A percentile compares a stretch with the other conserved stretches of the same genome.
These are phyloP conservation scores for Ameiurus melas DNA, from an alignment of 2,113 vertebrate genomes.

Conservation along the genomic window DNA sequence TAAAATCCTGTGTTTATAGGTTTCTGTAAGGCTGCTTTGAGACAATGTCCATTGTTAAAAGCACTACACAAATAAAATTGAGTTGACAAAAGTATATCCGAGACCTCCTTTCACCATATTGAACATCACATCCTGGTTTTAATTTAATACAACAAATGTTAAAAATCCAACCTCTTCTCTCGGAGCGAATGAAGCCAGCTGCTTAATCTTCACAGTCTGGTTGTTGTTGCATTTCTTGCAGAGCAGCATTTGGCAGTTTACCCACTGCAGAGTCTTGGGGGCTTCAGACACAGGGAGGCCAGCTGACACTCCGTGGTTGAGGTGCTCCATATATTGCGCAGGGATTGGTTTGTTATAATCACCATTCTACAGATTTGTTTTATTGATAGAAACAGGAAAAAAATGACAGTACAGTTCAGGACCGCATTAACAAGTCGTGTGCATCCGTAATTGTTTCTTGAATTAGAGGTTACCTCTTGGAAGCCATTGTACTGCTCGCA, in stretches of 20 bases:
- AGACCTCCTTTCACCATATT: not conserved
- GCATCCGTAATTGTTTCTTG: not conserved
- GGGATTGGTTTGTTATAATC: conserved; percentile 99
- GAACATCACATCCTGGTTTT: not conserved
- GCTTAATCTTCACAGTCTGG: conserved; percentile 90
- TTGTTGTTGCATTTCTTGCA: conserved; percentile 92
- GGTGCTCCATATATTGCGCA: conserved; percentile 91
- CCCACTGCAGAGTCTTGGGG: conserved; percentile 83
- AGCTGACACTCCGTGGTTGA: conserved; percentile 88
- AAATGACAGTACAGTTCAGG: not conserved
- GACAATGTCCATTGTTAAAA: too few relatives aligned
- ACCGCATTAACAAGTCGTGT: not conserved
- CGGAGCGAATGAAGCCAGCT: conserved; percentile 88
- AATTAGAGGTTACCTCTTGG: conserved; percentile 80
- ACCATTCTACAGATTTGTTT: conserved; percentile 78
- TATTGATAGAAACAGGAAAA: not conserved
- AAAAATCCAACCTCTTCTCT: conserved; percentile 81
- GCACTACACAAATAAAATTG: too few relatives aligned
- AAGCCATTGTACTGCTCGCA: conserved; percentile 99
- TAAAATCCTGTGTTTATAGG: too few relatives aligned
- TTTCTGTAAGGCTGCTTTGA: too few relatives aligned
- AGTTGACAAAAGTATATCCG: too few relatives aligned
- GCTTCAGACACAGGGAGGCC: conserved; percentile 64
- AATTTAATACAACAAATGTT: not conserved
- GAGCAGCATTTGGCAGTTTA: conserved; percentile 92